Percentiles rank a stretch among this genome's conserved stretches.
Evolutionary conservation across 2,888 invertebrate species (phyloP).

Genomic region (Athalia circularis): DNA sequence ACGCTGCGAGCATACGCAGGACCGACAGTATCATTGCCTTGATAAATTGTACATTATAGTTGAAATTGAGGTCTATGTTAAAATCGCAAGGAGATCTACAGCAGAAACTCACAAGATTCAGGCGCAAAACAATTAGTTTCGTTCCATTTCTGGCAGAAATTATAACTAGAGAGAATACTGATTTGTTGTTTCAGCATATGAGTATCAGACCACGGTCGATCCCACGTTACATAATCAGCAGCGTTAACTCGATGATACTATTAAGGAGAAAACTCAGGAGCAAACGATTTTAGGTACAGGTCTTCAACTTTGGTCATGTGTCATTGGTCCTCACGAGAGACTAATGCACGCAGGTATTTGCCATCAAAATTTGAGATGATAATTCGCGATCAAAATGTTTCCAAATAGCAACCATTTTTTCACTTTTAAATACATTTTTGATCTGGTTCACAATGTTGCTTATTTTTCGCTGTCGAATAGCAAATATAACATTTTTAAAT

Average conservation of each 20-base stretch:
- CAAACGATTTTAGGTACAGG: constrained; percentile 16
- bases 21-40: neutral
- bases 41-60: neutral
- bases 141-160: neutral
- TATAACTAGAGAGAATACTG: too few species aligned
- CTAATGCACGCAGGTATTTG: constrained; percentile 11
- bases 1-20: constrained; percentile 6
- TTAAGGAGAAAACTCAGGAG: constrained; percentile 47
- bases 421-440: too few species aligned
- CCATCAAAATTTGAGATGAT: neutral
- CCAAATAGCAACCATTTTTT: too few species aligned
- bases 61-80: neutral
- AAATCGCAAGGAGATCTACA: neutral
- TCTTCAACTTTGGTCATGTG: constrained; percentile 21
- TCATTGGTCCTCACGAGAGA: constrained; percentile 2
- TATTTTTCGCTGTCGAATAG: too few species aligned
- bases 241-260: constrained; percentile 44
- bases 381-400: constrained; percentile 2
- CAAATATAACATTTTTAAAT: too few species aligned
- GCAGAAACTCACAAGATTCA: neutral
- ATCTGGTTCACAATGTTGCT: too few species aligned
- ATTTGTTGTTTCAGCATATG: neutral
- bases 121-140: neutral
- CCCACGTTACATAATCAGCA: constrained; percentile 45
- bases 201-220: constrained; percentile 52